A percentile compares a stretch with the other conserved stretches of the same genome.
Conservation (phyloP, 2,113 vertebrate species). For the Dasypus novemcinctus region DNA sequence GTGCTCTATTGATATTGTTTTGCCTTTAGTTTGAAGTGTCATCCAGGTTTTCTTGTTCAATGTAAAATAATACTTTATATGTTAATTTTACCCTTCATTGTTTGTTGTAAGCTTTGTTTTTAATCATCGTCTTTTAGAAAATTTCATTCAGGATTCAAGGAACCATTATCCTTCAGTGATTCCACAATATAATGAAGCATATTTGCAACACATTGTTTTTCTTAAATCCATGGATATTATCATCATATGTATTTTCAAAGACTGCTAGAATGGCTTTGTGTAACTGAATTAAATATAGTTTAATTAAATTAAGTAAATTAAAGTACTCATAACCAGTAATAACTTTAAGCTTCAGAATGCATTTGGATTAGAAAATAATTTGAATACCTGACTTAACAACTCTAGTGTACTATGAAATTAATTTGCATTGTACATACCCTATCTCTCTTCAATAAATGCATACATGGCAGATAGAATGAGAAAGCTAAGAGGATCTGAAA, state of each 20-base stretch:
- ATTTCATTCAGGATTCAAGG: conserved; percentile 55
- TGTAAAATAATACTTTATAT: conserved; percentile 67
- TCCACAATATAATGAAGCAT: conserved; percentile 67
- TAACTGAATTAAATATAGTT: conserved; percentile 83
- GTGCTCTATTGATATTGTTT: conserved; percentile 52
- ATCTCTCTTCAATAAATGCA: conserved; percentile 77
- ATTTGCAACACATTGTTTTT: conserved; percentile 79
- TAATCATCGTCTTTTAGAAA: conserved; percentile 68
- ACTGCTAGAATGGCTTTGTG: conserved; percentile 69
- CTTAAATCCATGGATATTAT: conserved; percentile 76
- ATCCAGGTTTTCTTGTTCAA: conserved; percentile 61
- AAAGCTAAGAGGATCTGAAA: conserved; percentile 81
- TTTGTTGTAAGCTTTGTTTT: conserved; percentile 75
- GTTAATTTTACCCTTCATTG: conserved; percentile 69
- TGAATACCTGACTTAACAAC: conserved; percentile 82
- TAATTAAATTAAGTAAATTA: conserved; percentile 85
- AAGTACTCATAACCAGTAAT: conserved; percentile 81
- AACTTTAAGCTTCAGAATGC: conserved; percentile 79
- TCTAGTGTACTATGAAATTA: conserved; percentile 80
- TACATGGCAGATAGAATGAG: conserved; percentile 77
- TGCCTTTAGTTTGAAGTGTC: conserved; percentile 48
- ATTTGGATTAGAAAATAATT: conserved; percentile 80
- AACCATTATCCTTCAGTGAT: conserved; percentile 62
- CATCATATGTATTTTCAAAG: conserved; percentile 79
- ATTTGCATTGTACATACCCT: conserved; percentile 80